Evolutionary conservation across 2,797 vertebrate species (phyloP).

Genomic region (Hemibagrus guttatus): DNA sequence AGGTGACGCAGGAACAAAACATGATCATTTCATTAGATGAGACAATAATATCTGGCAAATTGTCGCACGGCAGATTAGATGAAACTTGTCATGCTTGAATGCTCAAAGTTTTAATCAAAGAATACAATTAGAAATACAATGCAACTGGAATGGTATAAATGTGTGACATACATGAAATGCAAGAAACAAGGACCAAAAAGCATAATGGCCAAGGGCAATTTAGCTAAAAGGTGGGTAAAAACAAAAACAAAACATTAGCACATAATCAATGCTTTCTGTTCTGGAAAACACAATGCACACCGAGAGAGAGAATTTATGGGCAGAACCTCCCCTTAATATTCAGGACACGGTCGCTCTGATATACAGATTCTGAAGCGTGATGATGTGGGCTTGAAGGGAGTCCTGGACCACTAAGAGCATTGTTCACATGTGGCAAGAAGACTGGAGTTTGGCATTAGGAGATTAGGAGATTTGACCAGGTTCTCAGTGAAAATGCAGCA

Average conservation of each 20-base stretch:
- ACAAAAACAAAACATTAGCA: neutral
- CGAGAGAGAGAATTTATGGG: neutral
- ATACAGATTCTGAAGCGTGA: neutral
- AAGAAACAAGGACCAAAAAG: neutral
- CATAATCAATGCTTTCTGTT: neutral
- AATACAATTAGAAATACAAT: neutral
- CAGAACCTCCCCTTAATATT: neutral
- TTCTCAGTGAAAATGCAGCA: neutral
- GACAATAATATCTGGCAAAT: neutral
- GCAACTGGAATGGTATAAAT: neutral
- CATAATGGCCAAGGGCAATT: neutral
- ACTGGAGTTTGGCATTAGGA: neutral
- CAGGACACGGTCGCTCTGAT: neutral
- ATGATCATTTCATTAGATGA: neutral
- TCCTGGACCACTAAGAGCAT: neutral
- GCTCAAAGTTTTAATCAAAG: neutral
- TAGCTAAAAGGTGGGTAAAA: neutral
- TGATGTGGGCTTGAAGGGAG: neutral
- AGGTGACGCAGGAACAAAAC: neutral
- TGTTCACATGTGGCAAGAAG: neutral
- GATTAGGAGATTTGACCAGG: neutral
- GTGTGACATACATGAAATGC: too few relatives aligned
- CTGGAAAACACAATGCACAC: neutral
- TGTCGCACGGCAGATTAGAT: neutral
- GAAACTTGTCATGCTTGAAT: neutral